These are phyloP conservation scores for Uropsilus gracilis DNA, from an alignment of 2,113 vertebrate genomes.

Conservation along the genomic window DNA sequence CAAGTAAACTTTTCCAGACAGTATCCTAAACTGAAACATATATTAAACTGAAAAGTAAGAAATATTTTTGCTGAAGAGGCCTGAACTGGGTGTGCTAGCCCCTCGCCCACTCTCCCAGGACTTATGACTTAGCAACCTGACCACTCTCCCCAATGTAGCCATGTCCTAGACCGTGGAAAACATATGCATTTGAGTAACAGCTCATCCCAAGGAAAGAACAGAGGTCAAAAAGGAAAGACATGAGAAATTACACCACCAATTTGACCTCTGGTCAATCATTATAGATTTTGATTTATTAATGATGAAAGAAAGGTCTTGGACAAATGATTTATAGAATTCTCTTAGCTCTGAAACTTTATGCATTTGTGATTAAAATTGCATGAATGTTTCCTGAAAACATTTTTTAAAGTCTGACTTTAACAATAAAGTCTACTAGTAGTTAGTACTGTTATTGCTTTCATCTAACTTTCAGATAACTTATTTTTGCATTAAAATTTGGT, in stretches of 20 bases:
- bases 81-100: neutral
- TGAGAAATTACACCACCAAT: neutral
- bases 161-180: neutral
- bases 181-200: neutral
- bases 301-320: neutral
- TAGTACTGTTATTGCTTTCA: neutral
- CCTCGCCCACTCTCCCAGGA: neutral
- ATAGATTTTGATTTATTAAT: neutral
- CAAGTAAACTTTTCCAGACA: neutral
- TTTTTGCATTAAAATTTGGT: slow-evolving; percentile 21
- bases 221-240: neutral
- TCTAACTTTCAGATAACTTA: neutral
- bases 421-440: neutral
- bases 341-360: neutral
- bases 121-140: neutral
- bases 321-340: neutral
- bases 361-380: neutral
- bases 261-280: neutral
- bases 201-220: neutral
- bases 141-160: neutral
- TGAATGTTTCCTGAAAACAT: neutral
- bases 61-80: neutral
- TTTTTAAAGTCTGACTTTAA: neutral
- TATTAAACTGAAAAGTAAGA: neutral
- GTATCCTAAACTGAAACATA: neutral